Conservation (phyloP, 2,888 invertebrate species). For the Copidosoma aretas region DNA sequence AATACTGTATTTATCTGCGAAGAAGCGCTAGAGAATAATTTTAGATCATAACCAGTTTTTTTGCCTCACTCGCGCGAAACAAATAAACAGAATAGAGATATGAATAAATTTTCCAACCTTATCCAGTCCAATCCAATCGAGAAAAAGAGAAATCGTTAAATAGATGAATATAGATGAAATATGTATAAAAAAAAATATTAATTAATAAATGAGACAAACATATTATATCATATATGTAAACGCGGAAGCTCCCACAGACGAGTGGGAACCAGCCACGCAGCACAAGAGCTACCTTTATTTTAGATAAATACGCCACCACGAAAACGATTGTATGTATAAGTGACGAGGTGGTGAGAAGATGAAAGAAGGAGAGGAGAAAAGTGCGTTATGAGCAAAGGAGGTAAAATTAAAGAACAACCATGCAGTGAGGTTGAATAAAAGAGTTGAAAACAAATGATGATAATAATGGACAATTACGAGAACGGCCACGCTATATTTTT, state of each 20-base stretch:
- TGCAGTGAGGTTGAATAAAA: constrained; percentile 33
- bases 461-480: constrained; percentile 43
- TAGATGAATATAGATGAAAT: too few species aligned
- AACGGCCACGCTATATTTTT: constrained; percentile 59
- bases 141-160: too few species aligned
- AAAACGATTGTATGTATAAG: constrained; percentile 3
- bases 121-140: too few species aligned
- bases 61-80: too few species aligned
- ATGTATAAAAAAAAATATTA: too few species aligned
- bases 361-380: constrained; percentile 33
- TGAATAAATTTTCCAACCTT: too few species aligned
- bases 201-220: too few species aligned
- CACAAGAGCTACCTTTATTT: constrained; percentile 44
- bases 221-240: constrained; percentile 26
- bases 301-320: constrained; percentile 34
- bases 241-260: constrained; percentile 20
- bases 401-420: constrained; percentile 24
- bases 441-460: constrained; percentile 41
- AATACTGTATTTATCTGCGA: too few species aligned
- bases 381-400: constrained; percentile 10
- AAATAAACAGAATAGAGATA: too few species aligned
- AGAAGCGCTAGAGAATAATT: too few species aligned
- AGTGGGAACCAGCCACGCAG: constrained; percentile 27
- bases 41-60: too few species aligned
- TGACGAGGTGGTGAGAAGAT: constrained; percentile 17